These are phyloP conservation scores for Ormyrus pomaceus DNA, from an alignment of 2,888 invertebrate genomes.

Conservation along the genomic window DNA sequence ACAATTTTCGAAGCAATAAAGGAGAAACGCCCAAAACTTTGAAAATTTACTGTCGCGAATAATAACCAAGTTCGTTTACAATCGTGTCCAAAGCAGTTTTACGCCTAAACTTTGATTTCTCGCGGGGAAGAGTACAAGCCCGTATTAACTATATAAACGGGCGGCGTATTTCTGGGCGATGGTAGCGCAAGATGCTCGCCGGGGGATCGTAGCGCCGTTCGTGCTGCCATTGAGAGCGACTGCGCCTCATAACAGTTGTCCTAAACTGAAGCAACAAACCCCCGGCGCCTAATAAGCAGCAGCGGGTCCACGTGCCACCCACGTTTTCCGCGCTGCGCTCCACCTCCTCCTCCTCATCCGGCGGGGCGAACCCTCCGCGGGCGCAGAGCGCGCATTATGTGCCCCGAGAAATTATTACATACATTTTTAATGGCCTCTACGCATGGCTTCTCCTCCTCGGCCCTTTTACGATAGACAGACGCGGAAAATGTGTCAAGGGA, in stretches of 20 bases:
- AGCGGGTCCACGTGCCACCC: conserved; percentile 19
- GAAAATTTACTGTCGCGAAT: too few relatives aligned
- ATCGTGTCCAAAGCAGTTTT: too few relatives aligned
- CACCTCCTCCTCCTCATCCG: background rate
- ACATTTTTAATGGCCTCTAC: conserved; percentile 64
- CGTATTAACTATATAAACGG: too few relatives aligned
- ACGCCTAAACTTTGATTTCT: too few relatives aligned
- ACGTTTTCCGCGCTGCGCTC: background rate
- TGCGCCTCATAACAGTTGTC: conserved; percentile 35
- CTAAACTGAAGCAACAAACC: conserved; percentile 45
- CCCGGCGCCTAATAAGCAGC: conserved; percentile 55
- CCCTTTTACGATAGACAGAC: conserved; percentile 56
- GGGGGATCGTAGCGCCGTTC: background rate
- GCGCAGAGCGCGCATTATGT: conserved; percentile 10
- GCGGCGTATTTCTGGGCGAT: background rate
- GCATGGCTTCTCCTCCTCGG: conserved; percentile 58
- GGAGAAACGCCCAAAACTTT: too few relatives aligned
- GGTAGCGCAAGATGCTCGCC: background rate
- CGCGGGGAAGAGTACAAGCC: too few relatives aligned
- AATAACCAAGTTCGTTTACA: too few relatives aligned
- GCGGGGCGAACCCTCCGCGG: background rate
- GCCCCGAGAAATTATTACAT: conserved; percentile 63
- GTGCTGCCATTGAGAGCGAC: background rate
- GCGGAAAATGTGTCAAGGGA: conserved; percentile 59
- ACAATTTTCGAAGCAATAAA: too few relatives aligned